Evolutionary conservation across 2,113 vertebrate species (phyloP).

Genomic region (Protobothrops flavoviridis): DNA sequence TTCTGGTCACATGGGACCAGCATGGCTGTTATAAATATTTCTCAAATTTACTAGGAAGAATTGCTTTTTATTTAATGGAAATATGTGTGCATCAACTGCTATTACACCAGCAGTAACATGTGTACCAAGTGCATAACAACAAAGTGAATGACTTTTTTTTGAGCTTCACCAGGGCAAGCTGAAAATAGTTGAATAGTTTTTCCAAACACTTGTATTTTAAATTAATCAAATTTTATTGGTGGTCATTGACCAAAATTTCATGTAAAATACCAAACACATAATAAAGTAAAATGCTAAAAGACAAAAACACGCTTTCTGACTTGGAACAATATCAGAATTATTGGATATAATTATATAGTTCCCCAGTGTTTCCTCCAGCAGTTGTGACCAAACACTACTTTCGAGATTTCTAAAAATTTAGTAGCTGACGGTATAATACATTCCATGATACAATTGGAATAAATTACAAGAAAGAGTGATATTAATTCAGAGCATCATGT

Average conservation of each 20-base stretch:
- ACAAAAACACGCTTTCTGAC: not conserved
- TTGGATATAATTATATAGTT: not conserved
- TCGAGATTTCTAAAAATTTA: not conserved
- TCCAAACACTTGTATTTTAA: slow-evolving; percentile 39
- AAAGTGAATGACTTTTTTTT: not conserved
- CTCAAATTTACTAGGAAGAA: not conserved
- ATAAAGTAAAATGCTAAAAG: not conserved
- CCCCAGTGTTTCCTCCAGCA: not conserved
- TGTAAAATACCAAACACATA: not conserved
- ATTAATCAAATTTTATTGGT: slow-evolving; percentile 44
- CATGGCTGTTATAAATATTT: not conserved
- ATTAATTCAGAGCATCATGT: not conserved
- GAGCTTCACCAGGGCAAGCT: not conserved
- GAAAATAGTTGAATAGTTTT: not conserved
- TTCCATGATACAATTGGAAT: not conserved
- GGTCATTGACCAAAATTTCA: not conserved
- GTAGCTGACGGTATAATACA: not conserved
- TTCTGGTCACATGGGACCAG: not conserved
- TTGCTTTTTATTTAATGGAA: not conserved
- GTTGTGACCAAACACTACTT: not conserved
- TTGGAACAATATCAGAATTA: not conserved
- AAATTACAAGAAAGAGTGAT: not conserved
- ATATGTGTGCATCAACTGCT: not conserved
- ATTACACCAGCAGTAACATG: not conserved
- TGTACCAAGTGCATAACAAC: not conserved